Conservation (phyloP, 2,797 vertebrate species). For the Eulemur albifrons region DNA sequence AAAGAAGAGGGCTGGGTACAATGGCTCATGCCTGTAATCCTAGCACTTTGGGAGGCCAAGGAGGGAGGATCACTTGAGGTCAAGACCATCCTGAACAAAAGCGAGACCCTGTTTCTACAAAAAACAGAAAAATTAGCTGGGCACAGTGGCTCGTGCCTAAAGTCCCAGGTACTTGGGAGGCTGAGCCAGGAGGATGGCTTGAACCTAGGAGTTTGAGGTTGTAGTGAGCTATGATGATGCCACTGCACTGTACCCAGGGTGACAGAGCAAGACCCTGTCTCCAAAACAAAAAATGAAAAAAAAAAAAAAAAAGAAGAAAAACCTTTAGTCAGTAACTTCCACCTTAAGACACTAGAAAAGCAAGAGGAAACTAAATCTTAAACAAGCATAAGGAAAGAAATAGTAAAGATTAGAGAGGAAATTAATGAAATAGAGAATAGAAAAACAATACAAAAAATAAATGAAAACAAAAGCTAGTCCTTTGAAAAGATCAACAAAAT, state of each 20-base stretch:
- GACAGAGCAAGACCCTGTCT: background rate
- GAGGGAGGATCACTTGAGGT: background rate
- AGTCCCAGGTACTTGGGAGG: background rate
- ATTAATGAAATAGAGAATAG: too few relatives aligned
- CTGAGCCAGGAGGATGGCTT: background rate
- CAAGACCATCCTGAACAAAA: background rate
- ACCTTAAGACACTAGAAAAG: too few relatives aligned
- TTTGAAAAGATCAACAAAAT: too few relatives aligned
- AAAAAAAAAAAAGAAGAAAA: background rate
- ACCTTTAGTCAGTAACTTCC: too few relatives aligned
- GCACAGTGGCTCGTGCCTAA: background rate
- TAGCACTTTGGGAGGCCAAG: background rate
- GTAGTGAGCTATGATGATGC: background rate
- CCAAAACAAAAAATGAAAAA: background rate
- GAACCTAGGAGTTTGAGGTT: background rate
- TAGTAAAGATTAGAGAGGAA: too few relatives aligned
- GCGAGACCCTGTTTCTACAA: background rate
- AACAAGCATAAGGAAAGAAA: too few relatives aligned
- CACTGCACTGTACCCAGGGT: background rate
- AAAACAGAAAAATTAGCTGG: background rate
- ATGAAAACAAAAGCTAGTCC: too few relatives aligned
- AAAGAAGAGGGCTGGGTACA: background rate
- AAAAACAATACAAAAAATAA: too few relatives aligned
- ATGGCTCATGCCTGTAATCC: background rate
- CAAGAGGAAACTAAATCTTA: too few relatives aligned